Base-by-base conservation (phyloP, 2,797 vertebrate species). In the Gymnothorax javanicus region DNA sequence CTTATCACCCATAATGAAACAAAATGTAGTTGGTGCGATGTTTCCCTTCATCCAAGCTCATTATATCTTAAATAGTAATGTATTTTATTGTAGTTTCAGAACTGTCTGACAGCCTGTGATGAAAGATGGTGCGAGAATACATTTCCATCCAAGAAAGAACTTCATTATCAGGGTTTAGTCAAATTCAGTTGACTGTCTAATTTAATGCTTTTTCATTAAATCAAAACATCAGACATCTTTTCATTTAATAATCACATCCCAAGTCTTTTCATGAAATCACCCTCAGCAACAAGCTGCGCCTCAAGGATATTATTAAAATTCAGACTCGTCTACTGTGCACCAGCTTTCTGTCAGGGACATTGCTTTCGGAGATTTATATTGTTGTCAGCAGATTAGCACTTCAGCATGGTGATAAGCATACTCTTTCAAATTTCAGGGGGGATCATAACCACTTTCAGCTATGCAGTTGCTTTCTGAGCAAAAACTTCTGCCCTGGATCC, bases 211-310 rank as follows among this genome's bases (percentile, higher is more conserved):
- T 81, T 81, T 54, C 77, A 81, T 56, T 81, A n/a, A 52, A 52
- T 79, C 50, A 81, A 11, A n/a, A 56, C 23, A 56, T 56, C 77
- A 54, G 77, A 54, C n/a, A 23, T n/a, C 20, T 23, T 54, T 81
- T 81, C 77, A 81, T 81, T 54, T 56, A 56, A 81, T 81, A 81
- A 81, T 81, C 77, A 81, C 77, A 56, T 56, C 77, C 50, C 33
- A 54, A 2, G 75, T 15, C 27, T 52, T 54, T 52, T 54, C 50
- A 79, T 75, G 33, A 75, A 75, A 20, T 17, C 73, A 77, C 73
- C 73, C 73, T 23, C 15, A 52, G 73, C 73, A 77, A 50, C 15
- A 56, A 54, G 17, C 77, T n/a, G 17, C 3, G 77, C 52, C 50
- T 81, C 50, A n/a, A 81, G n/a, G 52, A 56, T 56, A 79, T 79